These are phyloP conservation scores for Spisula solida DNA, from an alignment of 2,888 invertebrate genomes.

Conservation along the genomic window DNA sequence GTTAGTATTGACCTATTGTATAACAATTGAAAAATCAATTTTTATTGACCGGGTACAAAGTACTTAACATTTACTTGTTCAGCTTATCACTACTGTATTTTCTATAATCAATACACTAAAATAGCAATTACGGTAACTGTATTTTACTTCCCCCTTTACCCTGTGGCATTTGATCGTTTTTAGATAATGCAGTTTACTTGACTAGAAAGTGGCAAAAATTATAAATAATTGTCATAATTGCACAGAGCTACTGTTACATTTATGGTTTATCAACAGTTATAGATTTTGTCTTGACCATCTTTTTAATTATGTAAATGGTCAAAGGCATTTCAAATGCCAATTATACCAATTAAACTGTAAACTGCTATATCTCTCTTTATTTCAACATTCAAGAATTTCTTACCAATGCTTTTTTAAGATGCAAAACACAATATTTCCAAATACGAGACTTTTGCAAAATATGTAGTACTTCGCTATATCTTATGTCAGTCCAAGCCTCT, in stretches of 20 bases:
- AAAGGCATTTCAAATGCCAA: too few relatives aligned
- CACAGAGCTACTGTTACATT: not conserved
- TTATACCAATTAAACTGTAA: too few relatives aligned
- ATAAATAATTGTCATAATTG: not conserved
- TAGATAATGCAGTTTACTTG: not conserved
- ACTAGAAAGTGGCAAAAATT: not conserved
- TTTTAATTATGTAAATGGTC: too few relatives aligned
- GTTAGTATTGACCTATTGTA: constrained; percentile 29
- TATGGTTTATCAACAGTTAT: too few relatives aligned
- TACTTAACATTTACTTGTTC: constrained; percentile 15
- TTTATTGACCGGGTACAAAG: constrained; percentile 32
- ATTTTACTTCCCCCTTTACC: not conserved
- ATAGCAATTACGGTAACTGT: not conserved
- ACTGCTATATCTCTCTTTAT: too few relatives aligned
- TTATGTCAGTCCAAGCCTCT: too few relatives aligned
- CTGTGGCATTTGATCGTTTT: not conserved
- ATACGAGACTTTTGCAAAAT: too few relatives aligned
- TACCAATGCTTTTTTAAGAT: too few relatives aligned
- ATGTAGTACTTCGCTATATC: too few relatives aligned
- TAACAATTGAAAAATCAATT: constrained; percentile 48
- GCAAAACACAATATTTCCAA: too few relatives aligned
- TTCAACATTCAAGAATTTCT: too few relatives aligned
- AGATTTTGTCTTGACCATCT: too few relatives aligned
- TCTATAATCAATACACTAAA: constrained; percentile 2
- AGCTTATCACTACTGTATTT: constrained; percentile 1